Evolutionary conservation across 2,113 vertebrate genomes (phyloP).

Genomic region (Clinocottus analis): DNA sequence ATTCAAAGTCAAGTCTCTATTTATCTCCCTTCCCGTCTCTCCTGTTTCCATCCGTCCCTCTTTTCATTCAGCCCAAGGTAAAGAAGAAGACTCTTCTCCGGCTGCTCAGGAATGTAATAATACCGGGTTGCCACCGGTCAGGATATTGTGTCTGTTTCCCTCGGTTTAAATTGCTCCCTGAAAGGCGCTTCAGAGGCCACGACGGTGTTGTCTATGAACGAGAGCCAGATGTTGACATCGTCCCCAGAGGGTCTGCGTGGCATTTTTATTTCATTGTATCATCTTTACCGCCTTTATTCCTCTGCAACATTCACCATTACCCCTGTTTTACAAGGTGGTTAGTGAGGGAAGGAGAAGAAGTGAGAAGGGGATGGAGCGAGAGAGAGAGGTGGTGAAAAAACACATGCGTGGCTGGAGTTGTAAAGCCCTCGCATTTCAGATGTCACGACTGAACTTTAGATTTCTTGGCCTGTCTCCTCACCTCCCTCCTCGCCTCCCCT

Average conservation of each 20-base stretch:
- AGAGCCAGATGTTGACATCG: conserved; percentile 86
- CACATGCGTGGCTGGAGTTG: conserved; percentile 68
- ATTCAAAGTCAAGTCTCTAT: conserved; percentile 61
- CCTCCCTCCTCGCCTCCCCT: conserved; percentile 20
- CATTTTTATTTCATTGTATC: background rate
- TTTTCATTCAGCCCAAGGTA: conserved; percentile 48
- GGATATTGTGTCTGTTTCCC: conserved; percentile 92
- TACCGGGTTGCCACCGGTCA: conserved; percentile 86
- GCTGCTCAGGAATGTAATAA: conserved; percentile 91
- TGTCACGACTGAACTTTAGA: conserved; percentile 64
- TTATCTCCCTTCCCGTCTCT: conserved; percentile 54
- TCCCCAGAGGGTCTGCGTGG: conserved; percentile 79
- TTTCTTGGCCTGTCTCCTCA: conserved; percentile 57
- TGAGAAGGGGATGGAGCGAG: background rate
- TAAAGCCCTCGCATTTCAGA: conserved; percentile 70
- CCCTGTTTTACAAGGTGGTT: conserved; percentile 51
- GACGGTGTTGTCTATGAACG: conserved; percentile 87
- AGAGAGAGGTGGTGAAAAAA: conserved; percentile 54
- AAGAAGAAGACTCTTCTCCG: conserved; percentile 74
- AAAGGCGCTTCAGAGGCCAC: conserved; percentile 86
- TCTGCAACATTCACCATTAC: conserved; percentile 58
- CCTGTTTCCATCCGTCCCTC: conserved; percentile 30
- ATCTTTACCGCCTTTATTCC: conserved; percentile 34
- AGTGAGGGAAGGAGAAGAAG: conserved; percentile 21
- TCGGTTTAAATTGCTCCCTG: conserved; percentile 87